Evolutionary conservation across 2,113 vertebrate genomes (phyloP).

Genomic region (Clarias magur): DNA sequence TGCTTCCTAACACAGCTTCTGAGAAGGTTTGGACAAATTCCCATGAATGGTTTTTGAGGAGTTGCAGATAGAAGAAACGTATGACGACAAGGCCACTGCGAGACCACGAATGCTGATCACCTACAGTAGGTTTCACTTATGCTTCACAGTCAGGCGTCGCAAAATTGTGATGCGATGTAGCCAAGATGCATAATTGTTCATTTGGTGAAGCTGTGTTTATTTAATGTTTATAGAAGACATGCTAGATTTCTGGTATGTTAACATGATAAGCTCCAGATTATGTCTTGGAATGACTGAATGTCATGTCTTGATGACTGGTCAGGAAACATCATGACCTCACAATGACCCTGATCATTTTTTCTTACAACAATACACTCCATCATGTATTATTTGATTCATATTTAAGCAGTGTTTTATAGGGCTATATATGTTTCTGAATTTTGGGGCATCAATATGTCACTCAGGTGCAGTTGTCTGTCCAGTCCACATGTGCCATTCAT

Average conservation of each 20-base stretch:
- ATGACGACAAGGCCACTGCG: no score
- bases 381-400: not conserved
- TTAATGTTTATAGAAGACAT: not conserved
- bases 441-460: not conserved
- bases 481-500: not conserved
- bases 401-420: not conserved
- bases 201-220: not conserved
- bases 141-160: no score
- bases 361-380: not conserved
- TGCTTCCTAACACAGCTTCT: no score
- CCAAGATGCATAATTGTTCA: not conserved
- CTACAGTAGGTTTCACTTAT: no score
- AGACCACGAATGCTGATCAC: no score
- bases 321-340: not conserved
- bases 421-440: not conserved
- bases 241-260: not conserved
- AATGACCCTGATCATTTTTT: not conserved
- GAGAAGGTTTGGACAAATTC: no score
- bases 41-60: no score
- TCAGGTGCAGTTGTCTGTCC: not conserved
- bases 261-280: not conserved
- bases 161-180: no score
- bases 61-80: no score
- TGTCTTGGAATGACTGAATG: not conserved
- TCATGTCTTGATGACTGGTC: not conserved